Percentiles rank a stretch among this genome's conserved stretches.
Evolutionary conservation across 2,797 vertebrate genomes (phyloP).

Genomic region (Pagetopsis macropterus): DNA sequence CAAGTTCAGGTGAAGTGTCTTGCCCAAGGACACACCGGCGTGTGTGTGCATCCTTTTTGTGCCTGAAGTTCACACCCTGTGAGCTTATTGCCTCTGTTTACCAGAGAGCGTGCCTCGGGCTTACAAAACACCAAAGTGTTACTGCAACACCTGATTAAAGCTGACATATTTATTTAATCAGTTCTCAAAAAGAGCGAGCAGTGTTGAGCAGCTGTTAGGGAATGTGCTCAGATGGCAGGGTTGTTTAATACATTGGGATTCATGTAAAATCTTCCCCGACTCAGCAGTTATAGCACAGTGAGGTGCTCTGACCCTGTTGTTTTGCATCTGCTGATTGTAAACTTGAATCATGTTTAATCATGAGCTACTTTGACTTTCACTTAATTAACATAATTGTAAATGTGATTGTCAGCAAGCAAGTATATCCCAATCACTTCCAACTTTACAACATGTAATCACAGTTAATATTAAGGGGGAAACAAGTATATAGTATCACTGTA

Average conservation of each 20-base stretch:
- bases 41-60: neutral
- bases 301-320: slow-evolving; percentile 11
- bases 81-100: slow-evolving; percentile 28
- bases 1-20: too few relatives aligned
- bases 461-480: neutral
- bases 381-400: slow-evolving; percentile 7
- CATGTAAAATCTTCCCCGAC: slow-evolving; percentile 34
- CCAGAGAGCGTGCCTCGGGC: neutral
- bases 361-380: slow-evolving; percentile 10
- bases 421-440: neutral
- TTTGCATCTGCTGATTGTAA: slow-evolving; percentile 34
- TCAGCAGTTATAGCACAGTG: slow-evolving; percentile 12
- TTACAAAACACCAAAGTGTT: slow-evolving; percentile 15
- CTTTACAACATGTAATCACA: neutral
- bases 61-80: slow-evolving; percentile 3
- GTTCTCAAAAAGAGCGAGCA: slow-evolving; percentile 15
- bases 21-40: too few relatives aligned
- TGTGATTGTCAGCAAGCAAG: neutral
- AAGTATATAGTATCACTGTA: too few relatives aligned
- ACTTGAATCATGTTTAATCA: slow-evolving; percentile 12
- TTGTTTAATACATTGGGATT: slow-evolving; percentile 44
- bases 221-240: slow-evolving; percentile 35
- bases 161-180: slow-evolving; percentile 54
- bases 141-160: slow-evolving; percentile 34
- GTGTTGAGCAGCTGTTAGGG: slow-evolving; percentile 32